Conservation (phyloP, 2,888 invertebrate species). For the Coleophora flavipennella region DNA sequence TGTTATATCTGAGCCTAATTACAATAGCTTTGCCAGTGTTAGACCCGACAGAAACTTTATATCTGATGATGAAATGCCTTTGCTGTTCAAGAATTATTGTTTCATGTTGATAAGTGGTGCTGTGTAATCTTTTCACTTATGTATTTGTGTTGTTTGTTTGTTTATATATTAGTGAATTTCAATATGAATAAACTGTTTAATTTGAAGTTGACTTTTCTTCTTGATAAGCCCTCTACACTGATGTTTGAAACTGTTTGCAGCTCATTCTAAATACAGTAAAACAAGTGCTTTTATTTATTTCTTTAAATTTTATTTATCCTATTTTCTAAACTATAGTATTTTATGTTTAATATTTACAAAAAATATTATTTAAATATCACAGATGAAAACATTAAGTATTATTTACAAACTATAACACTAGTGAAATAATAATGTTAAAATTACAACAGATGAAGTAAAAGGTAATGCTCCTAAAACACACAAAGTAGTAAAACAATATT, state of each 20-base stretch:
- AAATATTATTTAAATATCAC: not conserved
- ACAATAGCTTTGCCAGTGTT: slow-evolving; percentile 78
- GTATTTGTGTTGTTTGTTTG: slow-evolving; percentile 6
- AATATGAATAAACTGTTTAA: not conserved
- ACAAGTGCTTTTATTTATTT: no score
- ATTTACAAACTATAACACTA: no score
- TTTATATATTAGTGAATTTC: no score
- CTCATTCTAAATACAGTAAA: no score
- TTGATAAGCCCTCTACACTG: not conserved
- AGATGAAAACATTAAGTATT: not conserved
- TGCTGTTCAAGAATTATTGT: slow-evolving; percentile 82
- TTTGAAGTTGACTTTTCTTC: not conserved
- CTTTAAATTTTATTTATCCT: no score
- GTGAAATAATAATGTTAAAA: no score
- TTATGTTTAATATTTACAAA: no score
- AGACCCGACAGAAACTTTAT: slow-evolving; percentile 83
- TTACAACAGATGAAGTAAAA: no score
- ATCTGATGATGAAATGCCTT: slow-evolving; percentile 78
- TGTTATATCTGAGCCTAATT: slow-evolving; percentile 65
- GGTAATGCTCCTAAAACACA: no score
- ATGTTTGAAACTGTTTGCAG: no score
- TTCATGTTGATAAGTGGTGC: slow-evolving; percentile 64
- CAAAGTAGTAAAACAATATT: no score
- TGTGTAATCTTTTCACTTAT: slow-evolving; percentile 3
- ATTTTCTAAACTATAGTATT: no score